Base-by-base conservation (phyloP, 1,140 invertebrate species). In the Eurytemora carolleeae region DNA sequence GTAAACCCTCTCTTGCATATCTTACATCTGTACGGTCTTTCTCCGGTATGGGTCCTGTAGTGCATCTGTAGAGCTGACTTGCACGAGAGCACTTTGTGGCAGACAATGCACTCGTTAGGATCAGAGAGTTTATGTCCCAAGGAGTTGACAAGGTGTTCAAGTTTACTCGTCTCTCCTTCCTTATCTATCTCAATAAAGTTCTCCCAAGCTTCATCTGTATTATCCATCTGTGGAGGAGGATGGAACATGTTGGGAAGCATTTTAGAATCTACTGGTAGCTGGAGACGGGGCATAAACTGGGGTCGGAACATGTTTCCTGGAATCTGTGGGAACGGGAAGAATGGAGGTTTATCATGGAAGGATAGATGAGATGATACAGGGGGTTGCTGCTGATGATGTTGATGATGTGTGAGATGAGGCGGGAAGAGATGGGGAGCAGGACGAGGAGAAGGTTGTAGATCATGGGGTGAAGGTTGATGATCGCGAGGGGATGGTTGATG, bases 121-220 rank as follows among this genome's bases (percentile, higher is more conserved):
- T 76, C 75, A 25, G 70, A 73, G 55, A 75, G 67, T 65, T 76
- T 76, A n/a, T 69, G 67, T 70, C 95, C 90, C 59, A 95, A 91
- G 73, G 94, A 95, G 74, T 96, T 90, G 58, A 96, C 91, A 63
- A 97, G 75, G 70, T 91, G 85, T 73, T 96, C 90, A 2, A 96
- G 77, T 74, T 96, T 95, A 31, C 85, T 83, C 0, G 90, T 94
- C 75, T 96, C 91, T 20, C 86, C 89, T 7, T 90, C 89, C 74
- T 93, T 92, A 3, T 87, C 87, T 15, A 95, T 84, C 76, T 97
- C 93, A 71, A 97, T 97, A 57, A 96, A 77, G 71, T 85, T 90
- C 72, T 96, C 91, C 86, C 90, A 94, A 2, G 90, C 90, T 71
- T 94, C 95, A 70, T 96, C 90, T 68, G 86, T 91, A 69, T 86